Evolutionary conservation across 2,888 invertebrate genomes (phyloP), one percentile per base, ranked within the genome.

Genomic region (Nomada lathburiana): DNA sequence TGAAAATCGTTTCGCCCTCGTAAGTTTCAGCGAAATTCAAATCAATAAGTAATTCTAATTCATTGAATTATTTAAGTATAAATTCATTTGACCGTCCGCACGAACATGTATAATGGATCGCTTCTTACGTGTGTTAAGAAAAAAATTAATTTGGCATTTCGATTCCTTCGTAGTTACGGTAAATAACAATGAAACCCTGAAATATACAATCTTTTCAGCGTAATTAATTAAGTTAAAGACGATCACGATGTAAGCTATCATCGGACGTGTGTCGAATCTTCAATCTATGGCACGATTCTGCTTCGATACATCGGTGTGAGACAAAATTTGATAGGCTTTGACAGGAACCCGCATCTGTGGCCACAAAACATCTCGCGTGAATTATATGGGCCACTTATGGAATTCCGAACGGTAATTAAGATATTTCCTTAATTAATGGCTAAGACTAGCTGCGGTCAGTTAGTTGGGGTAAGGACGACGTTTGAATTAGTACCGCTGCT

Each of bases 361-460:
- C 29, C 70, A 47, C 7, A 20, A 44, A 53, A 63, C 62, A 50
- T 64, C 44, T 57, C 60, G 18, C 26, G 57, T 57, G 52, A 59
- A 26, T 36, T 82, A 80, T 84, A 83, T 82, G 78, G 74, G 67
- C 74, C 89, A 87, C 84, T 89, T 86, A 85, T 84, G 82, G 86
- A 86, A 89, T 91, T 90, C 86, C 86, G 86, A 88, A 90, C 87
- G 89, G 86, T 86, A 88, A 90, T 91, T 89, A 91, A 90, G 87
- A 90, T 86, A 77, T 88, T 88, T 86, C 79, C 83, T 89, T 88
- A 89, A 92, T 91, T 89, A 90, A 87, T 87, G 75, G 60, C 75
- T 79, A 85, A 82, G 78, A 68, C 44, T 55, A 55, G 70, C 72
- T 44, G 76, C 63, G 74, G 76, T 65, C 75, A 69, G 74, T 69